Evolutionary conservation across 2,888 invertebrate species (phyloP), one percentile per base, ranked within the genome.

Genomic region (Pyrocoelia pectoralis): DNA sequence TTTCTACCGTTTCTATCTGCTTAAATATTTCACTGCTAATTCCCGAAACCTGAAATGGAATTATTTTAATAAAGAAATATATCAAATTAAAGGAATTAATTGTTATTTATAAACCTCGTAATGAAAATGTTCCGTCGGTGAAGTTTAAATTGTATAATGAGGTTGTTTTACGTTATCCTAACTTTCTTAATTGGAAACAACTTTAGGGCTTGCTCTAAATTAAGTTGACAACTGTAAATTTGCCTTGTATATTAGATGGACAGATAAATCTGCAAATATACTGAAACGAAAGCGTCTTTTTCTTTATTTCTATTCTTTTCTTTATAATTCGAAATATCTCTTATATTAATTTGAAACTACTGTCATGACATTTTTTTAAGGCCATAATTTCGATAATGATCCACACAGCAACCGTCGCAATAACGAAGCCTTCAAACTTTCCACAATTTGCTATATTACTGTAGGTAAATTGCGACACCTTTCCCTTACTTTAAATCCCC

Each of bases 21-120:
- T 95, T 92, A 87, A 96, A 97, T 83, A 96, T 95, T 86, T 96
- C 96, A 80, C 93, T 94, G 83, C 95, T 95, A 79, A 96, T 96
- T 79, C 96, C 96, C 82, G 95, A 95, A 80, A 96, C 95, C 93
- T 93, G 84, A 83, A 83, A 46, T 17, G 10, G 52, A 15, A 18
- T 5, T 15, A n/a, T 14, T 2, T 43, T 40, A 43, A 43, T 43
- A 13, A 43, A 8, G 6, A 43, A 43, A 15, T 15, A 8, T 15
- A 43, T 43, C 13, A 8, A 8, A 33, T 33, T 3, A 24, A 24
- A 24, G 24, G 24, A 5, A 24, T n/a, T 33, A 33, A 33, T 17
- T 17, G 46, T 43, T 40, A 28, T 14, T 28, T 10, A 24, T 49
- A 24, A 29, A n/a, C 48, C 49, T 41, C 43, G 18, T 17, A 14